Conservation (phyloP, 2,113 vertebrate species). For the Promerops cafer region DNA sequence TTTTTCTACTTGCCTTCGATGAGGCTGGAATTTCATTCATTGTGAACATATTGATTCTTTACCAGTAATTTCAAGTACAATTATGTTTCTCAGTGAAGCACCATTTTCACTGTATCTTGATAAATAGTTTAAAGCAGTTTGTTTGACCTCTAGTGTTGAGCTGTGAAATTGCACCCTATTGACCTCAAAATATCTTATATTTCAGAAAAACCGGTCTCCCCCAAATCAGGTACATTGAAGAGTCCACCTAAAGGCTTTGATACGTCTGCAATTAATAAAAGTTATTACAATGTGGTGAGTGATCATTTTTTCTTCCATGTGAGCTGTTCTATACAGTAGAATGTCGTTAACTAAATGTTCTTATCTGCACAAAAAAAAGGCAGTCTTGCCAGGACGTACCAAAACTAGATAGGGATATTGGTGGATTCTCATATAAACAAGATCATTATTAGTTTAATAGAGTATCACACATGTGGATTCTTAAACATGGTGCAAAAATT, state of each 20-base stretch:
- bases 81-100: neutral
- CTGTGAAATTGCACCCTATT: slow-evolving; percentile 3
- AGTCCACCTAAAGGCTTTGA: slow-evolving; percentile 97
- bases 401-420: neutral
- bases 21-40: neutral
- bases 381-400: neutral
- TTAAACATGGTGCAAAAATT: neutral
- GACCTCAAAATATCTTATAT: neutral
- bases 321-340: neutral
- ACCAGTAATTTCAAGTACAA: neutral
- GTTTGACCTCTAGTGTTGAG: slow-evolving; percentile 40
- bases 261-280: slow-evolving; percentile 92
- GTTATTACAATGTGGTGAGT: slow-evolving; percentile 97
- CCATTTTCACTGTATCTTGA: neutral
- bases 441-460: neutral
- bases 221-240: slow-evolving; percentile 91
- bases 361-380: neutral
- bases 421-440: neutral
- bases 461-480: neutral
- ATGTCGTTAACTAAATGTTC: neutral
- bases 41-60: neutral
- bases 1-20: neutral
- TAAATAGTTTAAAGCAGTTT: neutral
- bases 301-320: neutral
- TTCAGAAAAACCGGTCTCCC: slow-evolving; percentile 94